Base-by-base conservation (phyloP, 2,797 vertebrate species). In the Clarias pachynema region DNA sequence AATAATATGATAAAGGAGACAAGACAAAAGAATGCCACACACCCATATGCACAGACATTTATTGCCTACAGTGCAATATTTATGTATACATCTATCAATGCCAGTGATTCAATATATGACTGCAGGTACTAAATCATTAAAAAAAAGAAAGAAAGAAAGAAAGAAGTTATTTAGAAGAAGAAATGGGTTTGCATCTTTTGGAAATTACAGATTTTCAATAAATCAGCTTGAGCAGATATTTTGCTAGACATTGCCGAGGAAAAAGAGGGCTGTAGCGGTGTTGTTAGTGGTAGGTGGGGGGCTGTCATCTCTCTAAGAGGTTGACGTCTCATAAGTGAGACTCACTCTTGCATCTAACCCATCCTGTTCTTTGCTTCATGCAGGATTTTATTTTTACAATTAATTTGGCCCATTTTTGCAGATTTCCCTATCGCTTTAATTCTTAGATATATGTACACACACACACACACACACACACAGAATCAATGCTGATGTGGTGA, bases 401-500 rank as follows among this genome's bases (percentile, higher is more conserved):
- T 57, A 57, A 34, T 31, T 29, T 31, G 5, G 1, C 18, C 1
- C 5, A 22, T 74, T 53, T 15, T 7, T 53, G 72, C 4, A 53
- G 6, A 18, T 74, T 77, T 22, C 22, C 20, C 5, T 24, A n/a
- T 79, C 22, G 16, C 20, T 62, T 7, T 40, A 79, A 77, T 24
- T 15, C 70, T 37, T 20, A 70, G 75, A 29, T n/a, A 49, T 49
- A 73, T 40, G 15, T 22, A 70, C 14, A 66, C 44, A 86, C 26
- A 68, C 37, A 70, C 68, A 70, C 68, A 73, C 72, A 74, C 72
- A 72, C 37, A 57, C 49, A 57, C 73, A 75, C 16, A 77, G 70
- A 79, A 77, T 77, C 65, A 79, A 37, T 89, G 69, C 69, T 83
- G 80, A 79, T 68, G 81, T 62, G 62, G 53, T 87, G 81, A 85